Percentiles rank a stretch among this genome's conserved stretches.
Evolutionary conservation across 2,113 vertebrate species (phyloP).

Genomic region (Campylomormyrus tamandua): DNA sequence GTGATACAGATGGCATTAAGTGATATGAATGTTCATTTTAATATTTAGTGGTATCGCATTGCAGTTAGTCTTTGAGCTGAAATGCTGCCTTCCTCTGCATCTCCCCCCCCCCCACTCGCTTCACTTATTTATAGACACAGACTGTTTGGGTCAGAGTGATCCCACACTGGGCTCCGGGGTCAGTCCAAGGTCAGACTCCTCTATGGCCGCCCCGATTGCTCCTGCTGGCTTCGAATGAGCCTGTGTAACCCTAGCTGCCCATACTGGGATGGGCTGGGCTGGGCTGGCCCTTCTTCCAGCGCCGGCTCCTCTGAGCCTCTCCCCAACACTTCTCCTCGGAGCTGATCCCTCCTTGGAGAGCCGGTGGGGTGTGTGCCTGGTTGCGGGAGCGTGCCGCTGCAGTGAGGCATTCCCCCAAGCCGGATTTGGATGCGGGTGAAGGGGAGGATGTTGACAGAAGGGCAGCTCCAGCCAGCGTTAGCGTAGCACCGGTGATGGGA

Average conservation of each 20-base stretch:
- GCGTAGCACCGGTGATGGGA: not conserved
- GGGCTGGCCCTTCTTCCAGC: not conserved
- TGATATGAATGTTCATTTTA: slow-evolving; percentile 1
- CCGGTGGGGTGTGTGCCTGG: slow-evolving; percentile 19
- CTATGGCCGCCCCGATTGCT: not conserved
- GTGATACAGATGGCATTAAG: not conserved
- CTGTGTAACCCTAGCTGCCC: slow-evolving; percentile 21
- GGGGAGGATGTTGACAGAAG: not conserved
- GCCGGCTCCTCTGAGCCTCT: not conserved
- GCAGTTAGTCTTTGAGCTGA: not conserved
- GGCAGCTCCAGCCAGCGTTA: not conserved
- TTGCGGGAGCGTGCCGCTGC: slow-evolving; percentile 16
- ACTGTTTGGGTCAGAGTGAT: slow-evolving; percentile 15
- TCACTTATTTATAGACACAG: slow-evolving; percentile 16
- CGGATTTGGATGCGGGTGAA: not conserved
- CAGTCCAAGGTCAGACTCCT: slow-evolving; percentile 14
- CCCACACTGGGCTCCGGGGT: slow-evolving; percentile 17
- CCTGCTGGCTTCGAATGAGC: slow-evolving; percentile 5
- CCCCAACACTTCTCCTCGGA: slow-evolving; percentile 6
- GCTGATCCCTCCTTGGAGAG: slow-evolving; percentile 12
- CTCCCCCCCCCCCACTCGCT: not conserved
- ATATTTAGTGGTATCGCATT: not conserved
- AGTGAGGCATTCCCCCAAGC: not conserved
- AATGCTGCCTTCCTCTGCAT: not conserved
- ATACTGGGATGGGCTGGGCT: not conserved